Evolutionary conservation across 1,140 invertebrate genomes (phyloP).

Genomic region (Trichonephila clavipes): DNA sequence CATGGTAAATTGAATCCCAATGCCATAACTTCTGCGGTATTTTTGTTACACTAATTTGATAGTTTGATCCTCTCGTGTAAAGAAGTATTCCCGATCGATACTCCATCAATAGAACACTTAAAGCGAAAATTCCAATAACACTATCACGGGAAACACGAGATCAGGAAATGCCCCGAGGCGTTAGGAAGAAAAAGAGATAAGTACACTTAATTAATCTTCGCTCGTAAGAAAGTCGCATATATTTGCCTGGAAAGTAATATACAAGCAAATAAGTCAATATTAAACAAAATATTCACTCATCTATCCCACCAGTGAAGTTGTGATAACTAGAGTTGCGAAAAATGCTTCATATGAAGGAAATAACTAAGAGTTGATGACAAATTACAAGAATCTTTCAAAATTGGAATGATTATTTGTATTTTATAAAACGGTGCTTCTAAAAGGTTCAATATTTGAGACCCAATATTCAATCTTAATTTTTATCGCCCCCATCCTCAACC

Average conservation of each 20-base stretch:
- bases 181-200: background rate
- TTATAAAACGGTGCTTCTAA: no score
- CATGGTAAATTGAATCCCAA: background rate
- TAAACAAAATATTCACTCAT: background rate
- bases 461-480: no score
- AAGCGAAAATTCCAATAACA: slow-evolving; percentile 56
- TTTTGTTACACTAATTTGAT: slow-evolving; percentile 4
- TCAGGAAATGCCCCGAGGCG: slow-evolving; percentile 4
- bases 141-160: background rate
- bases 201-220: slow-evolving; percentile 37
- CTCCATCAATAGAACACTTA: slow-evolving; percentile 15
- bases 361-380: no score
- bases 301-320: background rate
- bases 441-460: no score
- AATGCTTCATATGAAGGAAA: background rate
- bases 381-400: no score
- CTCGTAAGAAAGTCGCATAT: background rate
- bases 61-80: background rate
- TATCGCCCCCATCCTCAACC: no score
- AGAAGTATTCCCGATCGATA: background rate
- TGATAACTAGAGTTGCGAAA: background rate
- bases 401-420: no score
- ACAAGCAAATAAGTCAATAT: slow-evolving; percentile 8
- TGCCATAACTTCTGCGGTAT: background rate
- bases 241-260: slow-evolving; percentile 11